Conservation (phyloP, 2,797 vertebrate species). For the Peromyscus melanophrys region DNA sequence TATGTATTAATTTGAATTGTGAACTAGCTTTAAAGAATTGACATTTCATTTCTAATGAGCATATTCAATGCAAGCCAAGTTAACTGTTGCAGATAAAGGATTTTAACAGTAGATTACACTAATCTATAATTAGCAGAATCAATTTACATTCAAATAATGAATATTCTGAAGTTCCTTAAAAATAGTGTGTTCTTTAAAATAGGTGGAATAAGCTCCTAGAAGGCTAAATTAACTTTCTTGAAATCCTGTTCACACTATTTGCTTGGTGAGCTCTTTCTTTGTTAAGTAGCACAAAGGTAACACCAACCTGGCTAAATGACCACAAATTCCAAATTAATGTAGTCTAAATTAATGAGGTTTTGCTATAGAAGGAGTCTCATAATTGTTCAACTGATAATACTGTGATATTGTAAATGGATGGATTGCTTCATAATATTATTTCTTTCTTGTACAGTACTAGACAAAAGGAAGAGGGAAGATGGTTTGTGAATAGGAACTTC, state of each 20-base stretch:
- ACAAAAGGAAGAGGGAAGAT: constrained; percentile 64
- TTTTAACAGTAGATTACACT: constrained; percentile 73
- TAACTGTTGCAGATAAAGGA: constrained; percentile 67
- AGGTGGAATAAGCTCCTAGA: constrained; percentile 56
- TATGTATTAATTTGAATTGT: constrained; percentile 51
- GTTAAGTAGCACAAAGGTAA: constrained; percentile 67
- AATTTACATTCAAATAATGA: constrained; percentile 80
- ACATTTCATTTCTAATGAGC: constrained; percentile 75
- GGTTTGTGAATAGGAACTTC: constrained; percentile 24
- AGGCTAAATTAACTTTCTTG: constrained; percentile 74
- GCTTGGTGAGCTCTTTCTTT: constrained; percentile 74
- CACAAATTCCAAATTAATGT: constrained; percentile 70
- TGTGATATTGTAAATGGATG: constrained; percentile 56
- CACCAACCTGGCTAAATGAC: constrained; percentile 68
- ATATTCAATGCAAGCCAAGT: constrained; percentile 67
- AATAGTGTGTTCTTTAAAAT: constrained; percentile 75
- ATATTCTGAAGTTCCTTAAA: constrained; percentile 71
- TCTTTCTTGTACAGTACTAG: constrained; percentile 52
- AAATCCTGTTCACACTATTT: constrained; percentile 69
- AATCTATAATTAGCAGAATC: constrained; percentile 79
- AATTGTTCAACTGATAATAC: constrained; percentile 63
- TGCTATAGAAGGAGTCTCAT: constrained; percentile 44
- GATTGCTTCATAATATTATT: constrained; percentile 58
- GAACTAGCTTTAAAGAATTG: constrained; percentile 66
- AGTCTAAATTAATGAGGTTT: constrained; percentile 72